These are phyloP conservation scores for Tursiops truncatus DNA, from an alignment of 2,113 vertebrate genomes.

Conservation along the genomic window DNA sequence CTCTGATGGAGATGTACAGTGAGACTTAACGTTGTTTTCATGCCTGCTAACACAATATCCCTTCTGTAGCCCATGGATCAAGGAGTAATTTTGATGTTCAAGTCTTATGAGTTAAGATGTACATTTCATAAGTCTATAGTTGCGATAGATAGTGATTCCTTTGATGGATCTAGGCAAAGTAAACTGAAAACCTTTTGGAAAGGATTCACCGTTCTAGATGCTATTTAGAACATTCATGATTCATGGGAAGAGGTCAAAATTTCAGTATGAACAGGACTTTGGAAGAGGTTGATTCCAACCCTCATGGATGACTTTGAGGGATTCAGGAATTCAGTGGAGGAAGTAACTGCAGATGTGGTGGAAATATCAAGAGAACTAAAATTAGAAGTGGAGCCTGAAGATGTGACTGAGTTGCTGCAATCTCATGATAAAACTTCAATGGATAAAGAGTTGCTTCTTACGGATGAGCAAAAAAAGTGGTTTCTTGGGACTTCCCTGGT, in stretches of 20 bases:
- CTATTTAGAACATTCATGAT: neutral
- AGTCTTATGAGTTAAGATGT: neutral
- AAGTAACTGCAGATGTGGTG: neutral
- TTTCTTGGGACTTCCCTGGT: neutral
- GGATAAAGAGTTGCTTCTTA: neutral
- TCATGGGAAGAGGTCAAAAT: neutral
- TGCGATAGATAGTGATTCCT: neutral
- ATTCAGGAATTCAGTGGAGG: neutral
- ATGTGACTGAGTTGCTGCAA: neutral
- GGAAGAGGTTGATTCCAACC: neutral
- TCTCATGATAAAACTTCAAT: neutral
- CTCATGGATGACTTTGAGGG: neutral
- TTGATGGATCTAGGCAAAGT: neutral
- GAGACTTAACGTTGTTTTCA: neutral
- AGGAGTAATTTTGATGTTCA: neutral
- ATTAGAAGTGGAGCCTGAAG: neutral
- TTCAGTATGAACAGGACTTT: neutral
- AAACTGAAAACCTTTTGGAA: neutral
- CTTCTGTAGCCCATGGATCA: neutral
- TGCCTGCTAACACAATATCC: neutral
- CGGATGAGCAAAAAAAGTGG: neutral
- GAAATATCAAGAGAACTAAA: neutral
- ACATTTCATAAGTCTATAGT: neutral
- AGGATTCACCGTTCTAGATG: neutral
- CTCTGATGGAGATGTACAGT: neutral